Base-by-base conservation (phyloP, 2,888 invertebrate genomes). In the Helicoverpa assulta region DNA sequence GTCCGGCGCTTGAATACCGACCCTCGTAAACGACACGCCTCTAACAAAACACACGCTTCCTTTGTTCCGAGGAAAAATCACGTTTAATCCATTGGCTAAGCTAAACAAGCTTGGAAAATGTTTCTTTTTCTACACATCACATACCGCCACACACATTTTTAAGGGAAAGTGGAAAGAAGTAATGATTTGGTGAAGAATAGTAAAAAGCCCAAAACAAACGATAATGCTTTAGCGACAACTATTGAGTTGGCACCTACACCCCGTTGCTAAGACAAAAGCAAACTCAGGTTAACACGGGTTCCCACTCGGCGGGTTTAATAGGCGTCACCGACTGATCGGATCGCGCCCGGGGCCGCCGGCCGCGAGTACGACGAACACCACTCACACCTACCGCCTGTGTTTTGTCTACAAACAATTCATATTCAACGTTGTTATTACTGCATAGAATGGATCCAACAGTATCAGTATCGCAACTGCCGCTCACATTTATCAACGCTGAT, bases 21-120 rank as follows among this genome's bases (percentile, higher is more conserved):
- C 84, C 86, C 88, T 92, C 93, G 86, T 93, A 92, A 93, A 93
- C 84, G 88, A 76, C 90, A 90, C 85, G 82, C 84, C 82, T 79
- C 76, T 78, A 72, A 65, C 68, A 78, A 78, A 70, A 70, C 67
- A 74, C 82, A 80, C 77, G 50, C 73, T 40, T n/a, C 29, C 51
- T 69, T 71, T 72, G 69, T 78, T 65, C 57, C 53, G 29, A 55
- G 43, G 21, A 71, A 63, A 70, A 70, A 70, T 74, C 65, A 74
- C 29, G 58, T 73, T 65, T 57, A 58, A 67, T 80, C n/a, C 26
- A 40, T 43, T 58, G 40, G 52, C 16, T 47, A 47, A 47, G 16
- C 5, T 47, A n/a, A n/a, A 47, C 47, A 47, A 47, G 47, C 6
- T 16, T 43, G 4, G 16, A 43, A 43, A 16, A 43, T 33, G 16